A percentile compares a stretch with the other conserved stretches of the same genome.
Conservation (phyloP, 2,888 invertebrate species). For the Chirona hameri region DNA sequence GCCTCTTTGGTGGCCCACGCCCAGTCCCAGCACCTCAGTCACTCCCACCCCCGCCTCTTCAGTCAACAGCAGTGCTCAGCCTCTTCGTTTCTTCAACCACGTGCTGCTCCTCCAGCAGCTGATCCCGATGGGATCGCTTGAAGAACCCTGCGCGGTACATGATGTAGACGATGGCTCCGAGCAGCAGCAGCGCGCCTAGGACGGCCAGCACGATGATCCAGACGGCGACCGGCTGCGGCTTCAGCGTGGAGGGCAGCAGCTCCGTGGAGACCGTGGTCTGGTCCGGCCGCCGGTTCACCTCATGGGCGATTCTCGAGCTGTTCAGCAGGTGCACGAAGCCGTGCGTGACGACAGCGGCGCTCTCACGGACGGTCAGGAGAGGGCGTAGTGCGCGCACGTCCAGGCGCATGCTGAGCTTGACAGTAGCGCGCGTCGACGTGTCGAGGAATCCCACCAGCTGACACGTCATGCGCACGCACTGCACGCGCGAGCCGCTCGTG, state of each 20-base stretch:
- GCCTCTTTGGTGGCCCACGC: no score
- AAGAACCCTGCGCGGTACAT: slow-evolving; percentile 4
- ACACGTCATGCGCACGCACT: slow-evolving; percentile 26
- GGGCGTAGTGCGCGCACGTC: neutral
- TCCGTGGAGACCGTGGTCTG: neutral
- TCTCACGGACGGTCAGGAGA: neutral
- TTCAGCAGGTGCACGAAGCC: neutral
- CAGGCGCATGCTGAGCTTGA: neutral
- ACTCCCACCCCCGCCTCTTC: no score
- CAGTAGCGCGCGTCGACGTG: neutral
- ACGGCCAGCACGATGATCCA: neutral
- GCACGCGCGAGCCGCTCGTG: neutral
- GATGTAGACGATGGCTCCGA: neutral
- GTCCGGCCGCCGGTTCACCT: slow-evolving; percentile 12
- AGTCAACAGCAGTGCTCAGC: no score
- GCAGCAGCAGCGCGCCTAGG: slow-evolving; percentile 3
- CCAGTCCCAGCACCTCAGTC: no score
- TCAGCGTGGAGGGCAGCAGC: slow-evolving; percentile 1
- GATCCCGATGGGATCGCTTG: neutral
- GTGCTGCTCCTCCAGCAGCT: neutral
- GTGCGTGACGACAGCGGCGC: neutral
- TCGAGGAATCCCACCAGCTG: neutral
- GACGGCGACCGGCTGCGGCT: neutral
- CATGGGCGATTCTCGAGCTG: neutral
- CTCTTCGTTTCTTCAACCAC: no score